Percentiles rank a stretch among this genome's conserved stretches.
Conservation (phyloP, 2,113 vertebrate species). For the Pseudorhombus dupliciocellatus region DNA sequence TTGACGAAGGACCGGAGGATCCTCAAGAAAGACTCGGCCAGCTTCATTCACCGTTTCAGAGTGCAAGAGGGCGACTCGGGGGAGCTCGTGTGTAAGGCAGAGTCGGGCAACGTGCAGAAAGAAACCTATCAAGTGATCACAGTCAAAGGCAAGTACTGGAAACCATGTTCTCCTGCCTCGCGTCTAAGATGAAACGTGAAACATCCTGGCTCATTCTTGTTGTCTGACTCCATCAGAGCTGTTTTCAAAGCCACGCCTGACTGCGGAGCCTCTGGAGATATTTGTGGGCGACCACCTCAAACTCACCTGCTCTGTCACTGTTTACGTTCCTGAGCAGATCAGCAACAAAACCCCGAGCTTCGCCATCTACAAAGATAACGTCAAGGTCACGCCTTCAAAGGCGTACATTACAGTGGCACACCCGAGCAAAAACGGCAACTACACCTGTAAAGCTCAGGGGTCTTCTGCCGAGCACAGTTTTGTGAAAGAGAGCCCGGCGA, state of each 20-base stretch:
- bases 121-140: conserved; percentile 14
- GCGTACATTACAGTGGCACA: conserved; percentile 6
- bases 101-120: conserved; percentile 63
- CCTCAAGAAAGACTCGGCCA: conserved; percentile 13
- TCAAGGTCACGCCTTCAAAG: not conserved
- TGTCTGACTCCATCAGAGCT: conserved; percentile 61
- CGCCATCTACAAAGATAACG: conserved; percentile 59
- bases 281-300: conserved; percentile 54
- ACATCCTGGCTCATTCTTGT: not conserved
- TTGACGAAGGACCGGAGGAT: conserved; percentile 47
- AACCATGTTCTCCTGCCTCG: not conserved
- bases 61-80: conserved; percentile 57
- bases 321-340: conserved; percentile 38
- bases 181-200: not conserved
- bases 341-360: conserved; percentile 33
- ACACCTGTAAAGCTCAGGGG: conserved; percentile 61
- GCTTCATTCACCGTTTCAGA: conserved; percentile 28
- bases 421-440: conserved; percentile 59
- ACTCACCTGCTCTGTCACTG: conserved; percentile 64
- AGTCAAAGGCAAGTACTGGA: conserved; percentile 65
- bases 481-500: conserved; percentile 52
- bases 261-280: conserved; percentile 36
- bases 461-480: not conserved
- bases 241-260: conserved; percentile 74
- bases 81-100: conserved; percentile 73